Conservation (phyloP, 2,113 vertebrate species). For the Cyanoramphus novaezelandiae region DNA sequence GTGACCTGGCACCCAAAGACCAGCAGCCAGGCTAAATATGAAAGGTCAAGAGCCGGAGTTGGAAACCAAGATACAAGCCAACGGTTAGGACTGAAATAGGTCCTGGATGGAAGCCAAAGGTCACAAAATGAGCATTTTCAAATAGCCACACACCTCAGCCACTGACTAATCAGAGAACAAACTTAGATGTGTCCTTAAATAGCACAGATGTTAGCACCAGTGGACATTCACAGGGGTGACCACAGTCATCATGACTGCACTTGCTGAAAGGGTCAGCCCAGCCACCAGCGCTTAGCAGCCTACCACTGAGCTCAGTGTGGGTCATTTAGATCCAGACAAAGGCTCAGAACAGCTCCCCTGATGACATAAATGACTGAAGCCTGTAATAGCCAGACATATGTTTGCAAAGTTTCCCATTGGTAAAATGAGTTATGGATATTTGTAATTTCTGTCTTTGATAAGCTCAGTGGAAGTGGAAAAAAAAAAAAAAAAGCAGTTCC, state of each 20-base stretch:
- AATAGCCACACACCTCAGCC: not conserved
- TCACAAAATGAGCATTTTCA: constrained; percentile 19
- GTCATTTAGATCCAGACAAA: not conserved
- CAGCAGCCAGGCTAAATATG: not conserved
- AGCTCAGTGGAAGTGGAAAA: not conserved
- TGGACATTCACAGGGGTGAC: not conserved
- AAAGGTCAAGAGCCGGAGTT: not conserved
- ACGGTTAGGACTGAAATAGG: not conserved
- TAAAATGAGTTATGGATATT: not conserved
- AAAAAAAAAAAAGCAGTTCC: not conserved
- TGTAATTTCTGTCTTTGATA: not conserved
- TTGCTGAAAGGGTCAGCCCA: not conserved
- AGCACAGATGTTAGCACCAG: not conserved
- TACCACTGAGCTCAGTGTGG: not conserved
- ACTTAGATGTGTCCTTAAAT: not conserved
- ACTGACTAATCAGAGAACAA: not conserved
- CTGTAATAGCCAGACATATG: not conserved
- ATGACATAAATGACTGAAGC: not conserved
- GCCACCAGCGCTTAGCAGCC: not conserved
- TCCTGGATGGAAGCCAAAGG: not conserved
- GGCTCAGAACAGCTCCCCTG: not conserved
- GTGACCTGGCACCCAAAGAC: not conserved
- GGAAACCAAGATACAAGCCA: not conserved
- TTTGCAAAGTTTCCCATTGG: not conserved
- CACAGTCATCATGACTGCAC: not conserved